Percentiles rank a stretch among this genome's conserved stretches.
phyloP scores from a whole-genome alignment of 2,888 invertebrate genomes.

The Odontocerum albicorne region DNA sequence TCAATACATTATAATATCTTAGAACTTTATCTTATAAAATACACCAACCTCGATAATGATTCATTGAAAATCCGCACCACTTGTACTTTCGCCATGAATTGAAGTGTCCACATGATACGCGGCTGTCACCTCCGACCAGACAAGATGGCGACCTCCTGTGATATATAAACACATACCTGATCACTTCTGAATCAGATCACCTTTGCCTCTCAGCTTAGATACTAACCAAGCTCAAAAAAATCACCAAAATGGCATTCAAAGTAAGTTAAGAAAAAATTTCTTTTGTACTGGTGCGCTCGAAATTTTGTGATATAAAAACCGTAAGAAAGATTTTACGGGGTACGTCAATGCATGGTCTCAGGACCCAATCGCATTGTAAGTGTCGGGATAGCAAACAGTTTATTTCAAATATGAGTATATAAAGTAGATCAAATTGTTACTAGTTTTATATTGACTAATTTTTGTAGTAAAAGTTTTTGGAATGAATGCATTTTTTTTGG shows the following conservation, averaged over 20 bases:
- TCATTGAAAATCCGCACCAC: neutral
- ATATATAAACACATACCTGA: constrained; percentile 4
- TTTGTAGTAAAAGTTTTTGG: neutral
- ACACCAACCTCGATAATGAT: too few species aligned
- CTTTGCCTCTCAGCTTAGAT: constrained; percentile 1
- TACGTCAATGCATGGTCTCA: too few species aligned
- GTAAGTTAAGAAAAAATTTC: too few species aligned
- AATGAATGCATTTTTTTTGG: neutral
- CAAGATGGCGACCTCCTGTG: constrained; percentile 3
- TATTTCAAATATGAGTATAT: too few species aligned
- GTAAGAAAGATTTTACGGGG: too few species aligned
- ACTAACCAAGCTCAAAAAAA: neutral
- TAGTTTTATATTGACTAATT: neutral
- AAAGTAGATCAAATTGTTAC: neutral
- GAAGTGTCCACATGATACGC: constrained; percentile 1
- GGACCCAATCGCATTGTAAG: too few species aligned
- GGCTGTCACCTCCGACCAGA: neutral
- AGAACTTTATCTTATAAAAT: too few species aligned
- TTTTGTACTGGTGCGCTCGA: too few species aligned
- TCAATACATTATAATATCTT: too few species aligned
- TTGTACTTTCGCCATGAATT: constrained; percentile 8
- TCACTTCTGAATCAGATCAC: constrained; percentile 1
- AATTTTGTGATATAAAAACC: too few species aligned
- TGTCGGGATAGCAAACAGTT: too few species aligned
- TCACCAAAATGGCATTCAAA: constrained; percentile 12